These are phyloP conservation scores for Montipora capricornis DNA, from an alignment of 64 coral and sea anemone species.

Conservation along the genomic window DNA sequence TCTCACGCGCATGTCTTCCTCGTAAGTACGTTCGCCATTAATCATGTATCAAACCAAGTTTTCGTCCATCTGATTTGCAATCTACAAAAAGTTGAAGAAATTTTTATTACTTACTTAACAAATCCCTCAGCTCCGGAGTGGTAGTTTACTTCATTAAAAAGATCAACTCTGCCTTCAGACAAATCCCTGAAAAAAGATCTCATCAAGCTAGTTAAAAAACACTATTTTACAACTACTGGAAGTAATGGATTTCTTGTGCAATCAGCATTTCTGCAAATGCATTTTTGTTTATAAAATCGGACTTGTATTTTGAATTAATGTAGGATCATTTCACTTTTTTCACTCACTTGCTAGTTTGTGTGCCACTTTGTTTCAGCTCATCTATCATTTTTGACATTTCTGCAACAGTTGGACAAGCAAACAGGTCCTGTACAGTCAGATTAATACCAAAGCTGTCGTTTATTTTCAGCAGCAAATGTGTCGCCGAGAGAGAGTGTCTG, in stretches of 20 bases:
- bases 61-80: neutral
- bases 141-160: slow-evolving; percentile 29
- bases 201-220: neutral
- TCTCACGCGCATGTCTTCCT: neutral
- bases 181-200: neutral
- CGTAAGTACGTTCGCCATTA: no score
- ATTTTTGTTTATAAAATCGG: neutral
- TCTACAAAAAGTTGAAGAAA: neutral
- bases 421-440: slow-evolving; percentile 84
- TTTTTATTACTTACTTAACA: neutral
- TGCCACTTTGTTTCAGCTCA: slow-evolving; percentile 4
- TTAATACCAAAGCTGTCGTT: slow-evolving; percentile 68
- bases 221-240: neutral
- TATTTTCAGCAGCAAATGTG: slow-evolving; percentile 81
- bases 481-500: slow-evolving; percentile 85
- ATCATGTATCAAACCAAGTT: neutral
- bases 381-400: slow-evolving; percentile 73
- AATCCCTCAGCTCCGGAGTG: slow-evolving; percentile 30
- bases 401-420: slow-evolving; percentile 82
- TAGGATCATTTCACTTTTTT: neutral
- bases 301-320: no score
- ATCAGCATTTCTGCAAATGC: neutral
- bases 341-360: slow-evolving; percentile 20
- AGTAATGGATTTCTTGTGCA: neutral
- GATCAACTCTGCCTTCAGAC: slow-evolving; percentile 14